A percentile compares a stretch with the other conserved stretches of the same genome.
These are phyloP conservation scores for Tenualosa thibaudeaui DNA, from an alignment of 2,797 vertebrate genomes.

Conservation along the genomic window DNA sequence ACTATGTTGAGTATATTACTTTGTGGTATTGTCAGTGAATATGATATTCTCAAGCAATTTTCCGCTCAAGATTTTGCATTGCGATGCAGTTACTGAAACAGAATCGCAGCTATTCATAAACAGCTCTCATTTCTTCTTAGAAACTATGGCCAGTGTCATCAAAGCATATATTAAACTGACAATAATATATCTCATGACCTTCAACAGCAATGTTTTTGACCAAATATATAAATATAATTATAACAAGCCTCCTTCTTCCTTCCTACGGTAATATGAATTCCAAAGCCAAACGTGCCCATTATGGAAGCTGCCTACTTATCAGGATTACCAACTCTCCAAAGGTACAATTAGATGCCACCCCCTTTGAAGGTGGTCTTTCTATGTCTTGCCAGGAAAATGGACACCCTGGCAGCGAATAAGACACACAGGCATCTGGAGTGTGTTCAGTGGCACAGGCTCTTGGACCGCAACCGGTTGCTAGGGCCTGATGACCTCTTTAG, in stretches of 20 bases:
- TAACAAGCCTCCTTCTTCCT: background rate
- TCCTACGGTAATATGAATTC: background rate
- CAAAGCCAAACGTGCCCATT: background rate
- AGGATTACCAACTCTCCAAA: slow-evolving; percentile 10
- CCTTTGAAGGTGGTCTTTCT: slow-evolving; percentile 21
- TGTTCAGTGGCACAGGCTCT: background rate
- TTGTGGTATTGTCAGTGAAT: background rate
- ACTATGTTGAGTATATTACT: background rate
- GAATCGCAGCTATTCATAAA: background rate
- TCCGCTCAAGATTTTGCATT: background rate
- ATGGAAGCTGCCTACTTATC: background rate
- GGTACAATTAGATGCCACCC: slow-evolving; percentile 17
- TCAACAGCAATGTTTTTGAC: background rate
- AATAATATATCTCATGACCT: background rate
- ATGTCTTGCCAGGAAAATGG: background rate
- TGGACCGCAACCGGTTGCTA: background rate
- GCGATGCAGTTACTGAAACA: background rate
- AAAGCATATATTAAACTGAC: background rate
- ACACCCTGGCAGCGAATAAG: slow-evolving; percentile 1
- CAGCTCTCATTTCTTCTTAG: background rate
- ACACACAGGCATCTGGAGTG: slow-evolving; percentile 7
- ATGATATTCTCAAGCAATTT: background rate
- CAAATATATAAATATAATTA: background rate
- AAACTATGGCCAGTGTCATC: background rate
- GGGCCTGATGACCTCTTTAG: slow-evolving; percentile 12